Conservation (phyloP, 2,888 invertebrate species). For the Calameuta pallipes region DNA sequence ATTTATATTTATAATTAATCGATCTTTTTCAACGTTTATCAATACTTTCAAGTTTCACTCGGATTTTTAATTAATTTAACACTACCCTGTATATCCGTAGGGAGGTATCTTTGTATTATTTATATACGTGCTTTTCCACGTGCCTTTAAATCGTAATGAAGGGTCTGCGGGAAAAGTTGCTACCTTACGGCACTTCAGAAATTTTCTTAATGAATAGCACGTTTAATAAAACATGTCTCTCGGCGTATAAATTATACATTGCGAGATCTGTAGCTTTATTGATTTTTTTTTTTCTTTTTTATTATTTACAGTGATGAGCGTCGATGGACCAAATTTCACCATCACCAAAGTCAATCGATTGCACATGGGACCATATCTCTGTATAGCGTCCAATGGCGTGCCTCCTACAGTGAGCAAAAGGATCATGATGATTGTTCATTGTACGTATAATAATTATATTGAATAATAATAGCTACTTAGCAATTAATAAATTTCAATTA, state of each 20-base stretch:
- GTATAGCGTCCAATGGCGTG: constrained; percentile 68
- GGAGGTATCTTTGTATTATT: not conserved
- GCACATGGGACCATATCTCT: constrained; percentile 68
- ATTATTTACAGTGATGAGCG: constrained; percentile 70
- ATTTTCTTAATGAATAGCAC: not conserved
- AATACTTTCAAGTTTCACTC: not conserved
- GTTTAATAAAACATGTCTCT: not conserved
- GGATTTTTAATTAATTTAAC: not conserved
- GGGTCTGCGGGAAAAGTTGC: not conserved
- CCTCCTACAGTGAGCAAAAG: constrained; percentile 68
- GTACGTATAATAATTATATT: constrained; percentile 57
- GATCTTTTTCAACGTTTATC: not conserved
- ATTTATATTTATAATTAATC: not conserved
- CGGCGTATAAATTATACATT: not conserved
- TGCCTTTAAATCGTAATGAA: not conserved
- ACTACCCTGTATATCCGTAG: not conserved
- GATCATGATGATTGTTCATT: constrained; percentile 67
- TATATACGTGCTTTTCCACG: not conserved
- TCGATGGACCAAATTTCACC: constrained; percentile 72
- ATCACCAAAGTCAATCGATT: constrained; percentile 65
- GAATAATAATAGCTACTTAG: not conserved
- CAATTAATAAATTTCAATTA: not conserved
- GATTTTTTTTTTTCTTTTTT: constrained; percentile 12
- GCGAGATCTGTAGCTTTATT: constrained; percentile 2
- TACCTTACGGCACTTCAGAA: not conserved